Percentiles rank a stretch among this genome's conserved stretches.
Conservation (phyloP, 2,113 vertebrate genomes). For the Spilogale gracilis region DNA sequence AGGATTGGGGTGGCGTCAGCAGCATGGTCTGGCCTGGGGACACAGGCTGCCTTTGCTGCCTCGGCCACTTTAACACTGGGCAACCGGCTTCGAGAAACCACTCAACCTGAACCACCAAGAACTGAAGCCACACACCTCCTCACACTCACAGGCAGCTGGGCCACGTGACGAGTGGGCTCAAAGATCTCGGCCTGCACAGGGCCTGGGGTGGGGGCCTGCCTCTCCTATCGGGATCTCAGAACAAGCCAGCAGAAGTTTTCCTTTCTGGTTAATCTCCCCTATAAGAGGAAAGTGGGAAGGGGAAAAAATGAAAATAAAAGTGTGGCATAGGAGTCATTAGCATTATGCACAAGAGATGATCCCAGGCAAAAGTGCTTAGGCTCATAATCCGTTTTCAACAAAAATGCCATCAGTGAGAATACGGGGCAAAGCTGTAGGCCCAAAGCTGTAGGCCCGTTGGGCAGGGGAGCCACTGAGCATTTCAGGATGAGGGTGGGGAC, state of each 20-base stretch:
- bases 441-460: not conserved
- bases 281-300: not conserved
- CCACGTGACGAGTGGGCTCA: not conserved
- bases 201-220: not conserved
- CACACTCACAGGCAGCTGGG: not conserved
- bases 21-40: constrained; percentile 76
- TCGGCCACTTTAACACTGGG: constrained; percentile 24
- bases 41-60: not conserved
- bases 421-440: not conserved
- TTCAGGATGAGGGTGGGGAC: not conserved
- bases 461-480: not conserved
- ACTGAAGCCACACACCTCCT: not conserved
- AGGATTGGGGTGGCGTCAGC: constrained; percentile 39
- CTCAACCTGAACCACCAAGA: constrained; percentile 31
- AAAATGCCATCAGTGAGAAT: constrained; percentile 59
- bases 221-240: not conserved
- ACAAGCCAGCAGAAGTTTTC: constrained; percentile 26
- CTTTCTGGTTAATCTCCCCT: not conserved
- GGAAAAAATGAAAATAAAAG: not conserved
- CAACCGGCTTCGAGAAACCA: not conserved
- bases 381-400: constrained; percentile 72
- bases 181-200: not conserved
- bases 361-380: constrained; percentile 30
- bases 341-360: constrained; percentile 41
- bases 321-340: constrained; percentile 62